These are phyloP conservation scores for Parnassius smintheus DNA, from an alignment of 2,888 invertebrate species.

Conservation along the genomic window DNA sequence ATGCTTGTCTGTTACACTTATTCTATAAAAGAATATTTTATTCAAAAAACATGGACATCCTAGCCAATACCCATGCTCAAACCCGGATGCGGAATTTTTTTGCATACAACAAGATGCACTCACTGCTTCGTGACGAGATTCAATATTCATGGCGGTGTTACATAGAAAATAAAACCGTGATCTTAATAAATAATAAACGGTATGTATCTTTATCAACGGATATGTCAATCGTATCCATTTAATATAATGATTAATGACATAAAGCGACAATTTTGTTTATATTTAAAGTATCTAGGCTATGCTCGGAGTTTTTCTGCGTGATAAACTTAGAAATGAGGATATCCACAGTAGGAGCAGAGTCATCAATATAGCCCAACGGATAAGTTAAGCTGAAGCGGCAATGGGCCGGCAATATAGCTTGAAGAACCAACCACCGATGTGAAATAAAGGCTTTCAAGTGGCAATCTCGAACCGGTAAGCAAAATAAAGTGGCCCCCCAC, in stretches of 20 bases:
- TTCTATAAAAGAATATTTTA: too few species aligned
- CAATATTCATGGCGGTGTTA: conserved; percentile 18
- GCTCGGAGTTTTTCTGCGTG: too few species aligned
- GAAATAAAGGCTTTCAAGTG: too few species aligned
- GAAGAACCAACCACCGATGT: too few species aligned
- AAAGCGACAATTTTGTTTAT: background rate
- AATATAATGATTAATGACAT: background rate
- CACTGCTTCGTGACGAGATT: conserved; percentile 27
- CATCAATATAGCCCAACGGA: too few species aligned
- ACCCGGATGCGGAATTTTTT: conserved; percentile 39
- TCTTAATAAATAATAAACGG: conserved; percentile 23
- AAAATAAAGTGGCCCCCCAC: too few species aligned
- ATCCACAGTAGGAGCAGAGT: too few species aligned
- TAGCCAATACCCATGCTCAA: conserved; percentile 12
- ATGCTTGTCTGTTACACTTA: background rate
- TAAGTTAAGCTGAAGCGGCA: too few species aligned
- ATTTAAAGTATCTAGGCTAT: background rate
- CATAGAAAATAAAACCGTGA: conserved; percentile 23
- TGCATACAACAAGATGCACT: conserved; percentile 34
- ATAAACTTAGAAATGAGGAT: too few species aligned
- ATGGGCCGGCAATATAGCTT: too few species aligned
- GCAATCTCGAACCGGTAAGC: too few species aligned
- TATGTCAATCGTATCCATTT: conserved; percentile 1
- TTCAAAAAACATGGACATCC: conserved; percentile 2
- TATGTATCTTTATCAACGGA: background rate